Base-by-base conservation (phyloP, 1,140 invertebrate genomes). In the Drosophila pectinifera region DNA sequence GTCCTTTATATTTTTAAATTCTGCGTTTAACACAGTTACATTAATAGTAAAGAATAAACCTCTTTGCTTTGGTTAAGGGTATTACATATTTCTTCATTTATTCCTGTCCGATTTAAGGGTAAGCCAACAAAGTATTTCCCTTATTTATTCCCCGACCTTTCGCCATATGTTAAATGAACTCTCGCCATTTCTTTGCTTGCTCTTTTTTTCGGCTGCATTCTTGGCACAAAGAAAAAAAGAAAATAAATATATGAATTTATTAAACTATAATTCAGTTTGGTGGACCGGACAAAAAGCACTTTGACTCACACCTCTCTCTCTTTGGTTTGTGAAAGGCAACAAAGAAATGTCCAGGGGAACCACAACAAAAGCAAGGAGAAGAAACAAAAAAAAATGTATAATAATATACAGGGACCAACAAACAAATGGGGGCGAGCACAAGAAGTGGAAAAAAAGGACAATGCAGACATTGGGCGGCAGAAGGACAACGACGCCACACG, bases 201-300 rank as follows among this genome's bases (percentile, higher is more conserved):
- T 58, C 8, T 26, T 42, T 24, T 39, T 55, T 48, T 45, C 39
- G 18, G 36, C 36, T 75, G 56, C 49, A 43, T 49, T 61, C 48
- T 65, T 64, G 49, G 38, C 49, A 46, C 22, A 59, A 43, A 49
- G 22, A 55, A n/a, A 63, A 34, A 31, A 20, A 1, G 28, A 10
- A 70, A 73, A 78, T 78, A 85, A 67, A 76, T 80, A 61, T 73
- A 83, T 83, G 67, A 83, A 89, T 88, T 83, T 89, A 80, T 89
- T 86, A 86, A 86, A 86, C 83, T 86, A 86, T 86, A 86, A 86
- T 86, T 86, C 78, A 86, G 68, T 41, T 41, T 65, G 64, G 72
- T 45, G 31, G 62, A 67, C 48, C 45, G 54, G 39, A 56, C 38
- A 56, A 42, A 86, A 81, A 86, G 83, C 78, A 78, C 83, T 86